phyloP scores from a whole-genome alignment of 2,113 vertebrate genomes.

The Hiodon alosoides region DNA sequence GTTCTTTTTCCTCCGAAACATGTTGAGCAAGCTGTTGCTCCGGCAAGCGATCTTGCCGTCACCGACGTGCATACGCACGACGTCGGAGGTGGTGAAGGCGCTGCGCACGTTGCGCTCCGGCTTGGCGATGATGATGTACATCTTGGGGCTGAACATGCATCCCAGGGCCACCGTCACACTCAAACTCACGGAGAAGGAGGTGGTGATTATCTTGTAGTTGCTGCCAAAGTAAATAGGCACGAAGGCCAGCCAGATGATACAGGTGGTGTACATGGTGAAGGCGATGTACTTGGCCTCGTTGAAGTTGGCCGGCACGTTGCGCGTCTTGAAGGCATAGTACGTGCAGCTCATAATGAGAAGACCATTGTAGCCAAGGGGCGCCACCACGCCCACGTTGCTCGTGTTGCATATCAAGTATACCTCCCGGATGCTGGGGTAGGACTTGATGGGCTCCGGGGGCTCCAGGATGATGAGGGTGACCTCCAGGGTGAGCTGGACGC shows the following conservation, averaged over 20 bases:
- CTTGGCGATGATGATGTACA: conserved; percentile 99
- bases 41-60: conserved; percentile 88
- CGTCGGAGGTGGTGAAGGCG: conserved; percentile 98
- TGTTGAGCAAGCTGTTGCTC: conserved; percentile 89
- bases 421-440: conserved; percentile 92
- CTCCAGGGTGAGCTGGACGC: conserved; percentile 86
- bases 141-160: conserved; percentile 99
- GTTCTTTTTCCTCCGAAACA: conserved; percentile 94
- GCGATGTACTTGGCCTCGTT: conserved; percentile 99
- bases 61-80: conserved; percentile 96
- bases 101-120: conserved; percentile 95
- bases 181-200: conserved; percentile 95
- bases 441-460: conserved; percentile 88
- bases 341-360: conserved; percentile 98
- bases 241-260: conserved; percentile 98
- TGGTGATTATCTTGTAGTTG: conserved; percentile 99
- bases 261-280: conserved; percentile 99
- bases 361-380: conserved; percentile 95
- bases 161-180: conserved; percentile 95
- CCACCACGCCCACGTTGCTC: conserved; percentile 90
- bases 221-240: conserved; percentile 98
- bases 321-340: conserved; percentile 98
- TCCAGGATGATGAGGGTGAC: conserved; percentile 90
- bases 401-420: conserved; percentile 97
- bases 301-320: conserved; percentile 96